Base-by-base conservation (phyloP, 2,888 invertebrate species). In the Xestia rhomboidea region DNA sequence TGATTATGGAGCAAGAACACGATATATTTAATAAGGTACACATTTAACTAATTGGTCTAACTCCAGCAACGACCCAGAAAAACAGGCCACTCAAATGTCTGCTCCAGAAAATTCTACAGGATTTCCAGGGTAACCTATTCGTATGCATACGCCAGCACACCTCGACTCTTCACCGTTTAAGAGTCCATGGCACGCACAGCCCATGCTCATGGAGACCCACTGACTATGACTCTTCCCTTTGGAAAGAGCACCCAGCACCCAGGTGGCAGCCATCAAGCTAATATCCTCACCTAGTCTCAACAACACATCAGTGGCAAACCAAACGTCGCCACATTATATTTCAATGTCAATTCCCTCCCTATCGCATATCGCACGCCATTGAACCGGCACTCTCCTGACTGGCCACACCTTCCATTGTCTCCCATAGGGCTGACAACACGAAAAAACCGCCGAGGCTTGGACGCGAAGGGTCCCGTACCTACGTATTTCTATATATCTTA, bases 331-430 rank as follows among this genome's bases (percentile, higher is more conserved):
- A 83, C 84, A 75, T 78, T 88, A 91, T 92, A 90, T 89, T 93
- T 93, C 94, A 94, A 94, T 94, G 95, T 94, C 94, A 94, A 92
- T 93, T 92, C 91, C 90, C 90, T 90, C 91, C 92, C 91, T 93
- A 93, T 91, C 90, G 89, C 89, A 90, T 93, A 93, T 89, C 90
- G 90, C 91, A 90, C 91, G 91, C 89, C 91, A 92, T 91, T 91
- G 91, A 91, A 88, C 90, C 87, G 85, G 90, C 89, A 91, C 93
- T 92, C 89, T 93, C 92, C 80, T 89, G 83, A 77, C 79, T 77
- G 70, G 86, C 92, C 93, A 92, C 93, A 90, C 94, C 94, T 91
- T 89, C 93, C 91, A 95, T 95, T 95, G 95, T 95, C 85, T 90
- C 80, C 82, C 11, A 1, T 81, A 88, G 88, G 88, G 88, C 73